Percentiles rank a stretch among this genome's conserved stretches.
Evolutionary conservation across 2,888 invertebrate species (phyloP).

Genomic region (Himalopsyche tibetana): DNA sequence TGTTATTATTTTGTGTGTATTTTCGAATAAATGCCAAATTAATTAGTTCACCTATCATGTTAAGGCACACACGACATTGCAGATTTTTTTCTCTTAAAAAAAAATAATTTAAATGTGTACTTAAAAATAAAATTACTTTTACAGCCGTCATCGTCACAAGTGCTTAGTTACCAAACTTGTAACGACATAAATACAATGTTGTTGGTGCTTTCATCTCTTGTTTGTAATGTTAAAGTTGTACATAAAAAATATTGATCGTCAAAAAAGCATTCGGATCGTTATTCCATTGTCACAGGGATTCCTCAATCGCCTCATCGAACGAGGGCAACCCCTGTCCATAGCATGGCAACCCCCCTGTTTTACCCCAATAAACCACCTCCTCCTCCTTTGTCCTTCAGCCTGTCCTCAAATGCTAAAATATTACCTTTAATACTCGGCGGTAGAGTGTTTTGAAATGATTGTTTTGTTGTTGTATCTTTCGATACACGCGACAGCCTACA

Average conservation of each 20-base stretch:
- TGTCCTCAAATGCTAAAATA: slow-evolving; percentile 55
- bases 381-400: slow-evolving; percentile 29
- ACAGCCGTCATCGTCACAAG: no score
- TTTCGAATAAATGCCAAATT: no score
- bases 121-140: no score
- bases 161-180: no score
- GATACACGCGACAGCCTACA: slow-evolving; percentile 53
- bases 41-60: no score
- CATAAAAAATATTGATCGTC: slow-evolving; percentile 22
- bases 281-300: slow-evolving; percentile 57
- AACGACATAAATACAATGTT: background rate
- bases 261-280: slow-evolving; percentile 24
- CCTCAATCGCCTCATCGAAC: slow-evolving; percentile 46
- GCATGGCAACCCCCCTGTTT: slow-evolving; percentile 5
- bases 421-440: slow-evolving; percentile 60
- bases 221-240: slow-evolving; percentile 4
- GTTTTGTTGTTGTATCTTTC: slow-evolving; percentile 56
- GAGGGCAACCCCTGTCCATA: slow-evolving; percentile 35
- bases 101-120: no score
- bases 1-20: no score
- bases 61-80: no score
- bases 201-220: background rate
- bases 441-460: slow-evolving; percentile 59
- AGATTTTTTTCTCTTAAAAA: no score
- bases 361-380: slow-evolving; percentile 22